Conservation (phyloP, 2,797 vertebrate species). For the Siniperca scherzeri region DNA sequence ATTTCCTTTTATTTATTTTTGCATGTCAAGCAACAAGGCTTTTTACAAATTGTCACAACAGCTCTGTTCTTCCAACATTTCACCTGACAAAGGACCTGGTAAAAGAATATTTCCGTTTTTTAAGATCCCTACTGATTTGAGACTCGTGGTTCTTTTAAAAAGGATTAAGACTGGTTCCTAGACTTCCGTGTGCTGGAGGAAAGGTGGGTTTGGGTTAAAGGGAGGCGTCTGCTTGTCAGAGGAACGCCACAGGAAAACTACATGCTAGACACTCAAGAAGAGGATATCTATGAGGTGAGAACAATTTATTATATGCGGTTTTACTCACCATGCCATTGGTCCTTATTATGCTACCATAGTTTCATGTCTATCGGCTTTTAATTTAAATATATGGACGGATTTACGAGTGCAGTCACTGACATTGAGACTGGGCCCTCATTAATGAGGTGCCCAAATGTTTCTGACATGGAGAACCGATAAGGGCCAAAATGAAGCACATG, state of each 20-base stretch:
- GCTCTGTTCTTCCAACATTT: not conserved
- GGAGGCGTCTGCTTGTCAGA: slow-evolving; percentile 78
- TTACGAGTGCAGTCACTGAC: not conserved
- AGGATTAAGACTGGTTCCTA: not conserved
- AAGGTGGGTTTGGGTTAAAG: not conserved
- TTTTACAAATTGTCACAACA: not conserved
- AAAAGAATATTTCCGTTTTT: not conserved
- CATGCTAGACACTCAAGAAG: slow-evolving; percentile 87
- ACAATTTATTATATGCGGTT: slow-evolving; percentile 7
- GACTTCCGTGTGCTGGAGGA: not conserved
- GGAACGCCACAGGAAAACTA: slow-evolving; percentile 85
- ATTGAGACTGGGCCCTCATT: not conserved
- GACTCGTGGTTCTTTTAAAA: not conserved
- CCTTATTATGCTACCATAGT: not conserved
- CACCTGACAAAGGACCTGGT: not conserved
- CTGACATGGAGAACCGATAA: slow-evolving; percentile 52
- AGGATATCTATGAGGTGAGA: slow-evolving; percentile 86
- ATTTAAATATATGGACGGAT: not conserved
- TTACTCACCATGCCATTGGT: not conserved
- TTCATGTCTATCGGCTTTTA: not conserved
- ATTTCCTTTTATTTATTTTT: not conserved
- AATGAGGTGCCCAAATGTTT: slow-evolving; percentile 43
- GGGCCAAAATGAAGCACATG: slow-evolving; percentile 11
- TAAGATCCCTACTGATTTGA: not conserved
- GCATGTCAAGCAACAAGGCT: not conserved